Evolutionary conservation across 2,888 invertebrate genomes (phyloP), one percentile per base, ranked within the genome.

Genomic region (Habroteleia sp.): DNA sequence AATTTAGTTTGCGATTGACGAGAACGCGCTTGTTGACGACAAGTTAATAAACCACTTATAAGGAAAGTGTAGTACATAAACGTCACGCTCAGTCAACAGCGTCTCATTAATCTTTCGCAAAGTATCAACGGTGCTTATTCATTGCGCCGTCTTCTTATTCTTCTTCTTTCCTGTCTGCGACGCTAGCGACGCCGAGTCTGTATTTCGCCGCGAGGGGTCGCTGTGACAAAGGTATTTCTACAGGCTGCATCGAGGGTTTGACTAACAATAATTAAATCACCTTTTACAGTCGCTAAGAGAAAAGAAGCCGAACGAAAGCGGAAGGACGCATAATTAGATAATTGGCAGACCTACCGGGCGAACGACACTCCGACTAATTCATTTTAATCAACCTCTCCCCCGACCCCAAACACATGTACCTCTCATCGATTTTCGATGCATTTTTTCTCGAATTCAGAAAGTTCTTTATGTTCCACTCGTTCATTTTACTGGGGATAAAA

Each of bases 221-320:
- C 41, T 20, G 66, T 50, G 66, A 82, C 82, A 79, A 80, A 78
- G 73, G 62, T 65, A 69, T 63, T 65, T 74, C 52, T 48, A 54
- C 39, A 31, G 37, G 42, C 6, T 71, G 42, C 35, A 65, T 66
- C 63, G 35, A 42, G 83, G 79, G 74, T 77, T 78, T 73, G 80
- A 72, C 73, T 80, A 77, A 79, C 81, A 80, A 82, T 84, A 84
- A 84, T 84, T 83, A 84, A 81, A 85, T 85, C 81, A 78, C 54
- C 69, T 77, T 54, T 69, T 73, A 46, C 68, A 54, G 78, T 76
- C 79, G 65, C 79, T 72, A 44, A 33, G 42, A 76, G 60, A 75
- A 76, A 76, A 68, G 77, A 73, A 72, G 68, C 65, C 62, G 73
- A 74, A 71, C 42, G 60, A 54, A 60, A 58, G 48, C 58, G 37